phyloP scores from a whole-genome alignment of 2,113 vertebrate species.

The Grus americana region DNA sequence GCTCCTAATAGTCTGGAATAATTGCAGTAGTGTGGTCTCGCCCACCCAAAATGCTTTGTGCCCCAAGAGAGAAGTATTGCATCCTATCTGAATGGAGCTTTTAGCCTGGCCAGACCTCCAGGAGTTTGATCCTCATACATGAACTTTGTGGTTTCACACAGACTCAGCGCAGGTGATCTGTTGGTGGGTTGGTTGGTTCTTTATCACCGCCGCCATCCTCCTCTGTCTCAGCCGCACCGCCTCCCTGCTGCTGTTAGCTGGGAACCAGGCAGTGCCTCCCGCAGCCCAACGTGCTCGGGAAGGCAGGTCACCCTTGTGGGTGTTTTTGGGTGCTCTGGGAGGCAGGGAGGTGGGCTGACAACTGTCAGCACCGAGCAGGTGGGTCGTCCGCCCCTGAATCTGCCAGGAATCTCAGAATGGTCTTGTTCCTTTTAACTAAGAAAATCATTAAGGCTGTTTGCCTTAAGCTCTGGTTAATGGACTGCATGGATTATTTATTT shows the following conservation, averaged over 20 bases:
- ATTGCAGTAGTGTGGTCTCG: too few relatives aligned
- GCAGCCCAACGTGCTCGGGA: accelerated
- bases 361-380: background rate
- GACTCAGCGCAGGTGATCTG: too few relatives aligned
- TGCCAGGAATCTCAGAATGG: background rate
- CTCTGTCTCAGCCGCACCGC: accelerated
- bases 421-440: slow-evolving; percentile 47
- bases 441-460: slow-evolving; percentile 35
- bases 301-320: accelerated
- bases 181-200: too few relatives aligned
- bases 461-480: slow-evolving; percentile 61
- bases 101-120: too few relatives aligned
- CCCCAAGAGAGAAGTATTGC: background rate
- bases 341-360: background rate
- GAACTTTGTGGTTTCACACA: accelerated
- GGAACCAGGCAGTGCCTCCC: accelerated
- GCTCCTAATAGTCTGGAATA: accelerated
- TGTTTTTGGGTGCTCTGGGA: accelerated
- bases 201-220: background rate
- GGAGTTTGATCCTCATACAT: background rate
- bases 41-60: accelerated
- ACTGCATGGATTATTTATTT: slow-evolving; percentile 49
- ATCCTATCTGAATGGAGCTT: accelerated
- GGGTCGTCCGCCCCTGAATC: background rate
- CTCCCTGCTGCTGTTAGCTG: accelerated